A percentile compares a stretch with the other conserved stretches of the same genome.
phyloP scores from a whole-genome alignment of 2,888 invertebrate genomes.

The Trachelus stipa region DNA sequence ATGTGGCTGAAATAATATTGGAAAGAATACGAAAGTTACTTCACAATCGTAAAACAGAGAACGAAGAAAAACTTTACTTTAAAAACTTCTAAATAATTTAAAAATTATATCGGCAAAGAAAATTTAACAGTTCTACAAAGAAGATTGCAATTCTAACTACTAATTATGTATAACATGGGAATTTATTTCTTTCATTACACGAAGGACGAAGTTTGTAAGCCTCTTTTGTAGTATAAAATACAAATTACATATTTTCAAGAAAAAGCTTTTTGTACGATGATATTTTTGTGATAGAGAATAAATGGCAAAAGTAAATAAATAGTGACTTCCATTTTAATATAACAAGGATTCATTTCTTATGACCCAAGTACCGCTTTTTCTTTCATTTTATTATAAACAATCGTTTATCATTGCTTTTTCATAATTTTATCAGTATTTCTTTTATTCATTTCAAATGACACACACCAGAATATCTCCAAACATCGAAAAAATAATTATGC shows the following conservation, averaged over 20 bases:
- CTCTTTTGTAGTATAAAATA: not conserved
- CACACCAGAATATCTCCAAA: slow-evolving; percentile 39
- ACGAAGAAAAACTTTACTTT: not conserved
- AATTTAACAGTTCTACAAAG: not conserved
- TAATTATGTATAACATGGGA: not conserved
- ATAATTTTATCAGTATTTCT: slow-evolving; percentile 16
- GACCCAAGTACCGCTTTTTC: slow-evolving; percentile 6
- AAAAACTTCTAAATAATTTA: not conserved
- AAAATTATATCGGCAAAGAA: not conserved
- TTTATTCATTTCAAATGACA: slow-evolving; percentile 24
- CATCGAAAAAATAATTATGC: slow-evolving; percentile 32
- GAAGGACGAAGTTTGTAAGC: not conserved
- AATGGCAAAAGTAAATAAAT: not conserved
- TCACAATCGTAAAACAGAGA: not conserved
- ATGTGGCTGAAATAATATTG: slow-evolving; percentile 68
- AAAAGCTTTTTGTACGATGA: not conserved
- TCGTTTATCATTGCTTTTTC: slow-evolving; percentile 23
- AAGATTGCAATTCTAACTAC: not conserved
- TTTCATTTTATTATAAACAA: slow-evolving; percentile 14
- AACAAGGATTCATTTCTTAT: slow-evolving; percentile 1
- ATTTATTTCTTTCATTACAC: not conserved
- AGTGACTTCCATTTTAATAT: not conserved
- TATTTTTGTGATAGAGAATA: not conserved
- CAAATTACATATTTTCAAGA: not conserved
- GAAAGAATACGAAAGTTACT: slow-evolving; percentile 40